phyloP scores from a whole-genome alignment of 2,797 vertebrate genomes.

The Crenuchus spilurus region DNA sequence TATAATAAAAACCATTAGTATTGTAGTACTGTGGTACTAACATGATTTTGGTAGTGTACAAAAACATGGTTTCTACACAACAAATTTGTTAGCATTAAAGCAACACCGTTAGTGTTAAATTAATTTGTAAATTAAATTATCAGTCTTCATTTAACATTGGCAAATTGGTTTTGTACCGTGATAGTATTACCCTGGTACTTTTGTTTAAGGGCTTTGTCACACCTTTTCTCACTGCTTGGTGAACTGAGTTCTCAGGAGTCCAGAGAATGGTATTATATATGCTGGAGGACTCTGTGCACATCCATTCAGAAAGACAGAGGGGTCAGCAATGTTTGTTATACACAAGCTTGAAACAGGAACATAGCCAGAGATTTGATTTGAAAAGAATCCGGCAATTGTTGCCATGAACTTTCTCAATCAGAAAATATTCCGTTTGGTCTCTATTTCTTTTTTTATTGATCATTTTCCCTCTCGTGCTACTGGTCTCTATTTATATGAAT shows the following conservation, averaged over 20 bases:
- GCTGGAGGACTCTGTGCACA: neutral
- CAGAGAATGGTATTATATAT: neutral
- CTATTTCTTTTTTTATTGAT: constrained; percentile 73
- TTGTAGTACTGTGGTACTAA: no score
- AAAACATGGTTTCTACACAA: no score
- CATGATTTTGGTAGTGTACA: no score
- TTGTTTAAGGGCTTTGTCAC: no score
- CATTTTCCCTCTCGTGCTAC: neutral
- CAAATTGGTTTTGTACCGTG: no score
- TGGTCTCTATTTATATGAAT: no score
- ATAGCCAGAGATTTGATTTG: constrained; percentile 75
- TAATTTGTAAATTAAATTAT: no score
- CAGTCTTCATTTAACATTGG: no score
- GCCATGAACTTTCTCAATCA: neutral
- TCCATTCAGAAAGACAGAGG: constrained; percentile 59
- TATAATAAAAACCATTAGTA: no score
- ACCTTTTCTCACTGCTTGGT: neutral
- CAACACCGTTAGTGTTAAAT: no score
- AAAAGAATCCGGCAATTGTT: constrained; percentile 92
- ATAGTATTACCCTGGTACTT: no score
- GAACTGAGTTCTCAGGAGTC: neutral
- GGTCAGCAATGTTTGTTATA: constrained; percentile 85
- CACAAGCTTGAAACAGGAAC: neutral
- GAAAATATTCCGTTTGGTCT: constrained; percentile 62
- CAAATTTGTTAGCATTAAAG: no score